Base-by-base conservation (phyloP, 2,113 vertebrate genomes). In the Carassius carassius region DNA sequence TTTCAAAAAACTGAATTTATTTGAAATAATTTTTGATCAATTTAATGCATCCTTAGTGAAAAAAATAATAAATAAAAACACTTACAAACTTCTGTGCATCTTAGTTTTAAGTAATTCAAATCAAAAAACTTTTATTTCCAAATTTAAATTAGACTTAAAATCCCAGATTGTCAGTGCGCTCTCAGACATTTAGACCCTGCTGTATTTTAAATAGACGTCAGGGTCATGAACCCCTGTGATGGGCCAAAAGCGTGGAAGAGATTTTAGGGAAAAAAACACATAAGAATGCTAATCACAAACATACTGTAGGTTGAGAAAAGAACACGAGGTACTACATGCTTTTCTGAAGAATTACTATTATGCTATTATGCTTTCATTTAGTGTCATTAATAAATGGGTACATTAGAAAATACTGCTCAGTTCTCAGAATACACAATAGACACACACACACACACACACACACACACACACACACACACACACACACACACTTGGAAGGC, bases 121-220 rank as follows among this genome's bases (percentile, higher is more conserved):
- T 17, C 44, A 2, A 17, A 32, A 32, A 32, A 67, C 14, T 1
- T 32, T 67, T 67, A 67, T 58, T 58, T 58, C 17, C 17, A 8
- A 17, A 56, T 56, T 56, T 17, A 58, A 80, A 54, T 62, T 65
- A 79, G 35, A 47, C 51, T 29, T 49, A 54, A 29, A 60, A 29
- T 63, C 37, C 49, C 29, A 82, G 23, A 84, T 37, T 41, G 35
- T 70, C 32, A 70, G 1, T 70, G 16, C 9, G 67, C 67, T 21
- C 3, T 70, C 35, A 21, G 8, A 5, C 9, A 11, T 37, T 70
- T 70, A 35, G 35, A 70, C 3, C 25, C 23, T 11, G 17, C 47
- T 82, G 56, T 77, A 77, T 86, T 88, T 84, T 44, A 72, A 49
- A 81, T 29, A 25, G 19, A 84, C 58, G 25, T 86, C 47, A 88